phyloP scores from a whole-genome alignment of 2,113 vertebrate genomes.

The Cisticola juncidis region DNA sequence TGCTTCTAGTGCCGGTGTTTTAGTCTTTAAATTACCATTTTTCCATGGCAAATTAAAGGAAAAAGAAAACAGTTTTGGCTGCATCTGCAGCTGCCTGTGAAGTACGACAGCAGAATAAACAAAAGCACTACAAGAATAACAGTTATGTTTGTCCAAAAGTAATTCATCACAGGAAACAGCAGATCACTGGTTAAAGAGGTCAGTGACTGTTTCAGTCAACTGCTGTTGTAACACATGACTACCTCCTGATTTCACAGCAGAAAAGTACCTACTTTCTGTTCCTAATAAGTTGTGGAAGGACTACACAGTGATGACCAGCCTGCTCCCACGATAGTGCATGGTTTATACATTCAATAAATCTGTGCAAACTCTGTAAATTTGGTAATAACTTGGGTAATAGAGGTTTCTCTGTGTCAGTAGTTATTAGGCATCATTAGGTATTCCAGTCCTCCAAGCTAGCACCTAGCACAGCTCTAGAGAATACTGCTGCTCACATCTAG shows the following conservation, averaged over 20 bases:
- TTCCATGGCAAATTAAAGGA: background rate
- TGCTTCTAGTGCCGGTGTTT: background rate
- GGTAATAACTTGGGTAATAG: background rate
- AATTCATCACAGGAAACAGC: background rate
- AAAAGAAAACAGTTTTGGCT: background rate
- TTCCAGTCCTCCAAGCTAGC: background rate
- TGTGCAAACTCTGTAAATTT: background rate
- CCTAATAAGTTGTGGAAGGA: background rate
- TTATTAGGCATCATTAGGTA: background rate
- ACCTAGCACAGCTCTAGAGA: background rate
- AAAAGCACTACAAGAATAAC: background rate
- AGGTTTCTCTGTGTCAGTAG: background rate
- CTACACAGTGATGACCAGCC: rapidly evolving
- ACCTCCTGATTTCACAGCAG: background rate
- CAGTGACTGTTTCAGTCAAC: background rate
- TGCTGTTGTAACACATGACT: background rate
- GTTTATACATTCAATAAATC: background rate
- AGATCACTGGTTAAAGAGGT: background rate
- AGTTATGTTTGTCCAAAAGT: background rate
- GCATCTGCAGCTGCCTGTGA: background rate
- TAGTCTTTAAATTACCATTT: background rate
- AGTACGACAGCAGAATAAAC: background rate
- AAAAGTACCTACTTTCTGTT: background rate
- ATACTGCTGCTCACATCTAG: background rate
- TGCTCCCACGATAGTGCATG: rapidly evolving